Base-by-base conservation (phyloP, 2,888 invertebrate species). In the Nemoura dubitans region DNA sequence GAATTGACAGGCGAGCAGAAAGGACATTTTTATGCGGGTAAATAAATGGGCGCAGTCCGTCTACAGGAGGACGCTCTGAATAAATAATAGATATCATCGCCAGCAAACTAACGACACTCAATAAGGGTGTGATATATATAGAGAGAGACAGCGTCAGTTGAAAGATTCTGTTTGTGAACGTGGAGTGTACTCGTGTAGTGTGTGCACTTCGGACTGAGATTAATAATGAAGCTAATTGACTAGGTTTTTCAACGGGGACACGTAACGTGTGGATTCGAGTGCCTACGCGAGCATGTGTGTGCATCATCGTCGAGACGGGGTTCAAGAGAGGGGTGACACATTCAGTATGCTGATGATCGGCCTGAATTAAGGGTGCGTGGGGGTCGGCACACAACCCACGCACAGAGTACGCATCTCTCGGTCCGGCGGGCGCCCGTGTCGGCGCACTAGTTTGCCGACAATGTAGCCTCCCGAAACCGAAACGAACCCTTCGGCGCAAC, bases 281-380 rank as follows among this genome's bases (percentile, higher is more conserved):
- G 28, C 28, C 3, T 80, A 27, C 29, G 81, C 3, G 81, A 29
- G 30, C 6, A 0, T 16, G 28, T n/a, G n/a, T 2, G 81, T 14
- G 81, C 28, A 1, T 6, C 30, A 5, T 78, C 3, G 78, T 78
- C n/a, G 78, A 78, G 27, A 78, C 26, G 2, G 78, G 5, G 81
- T 30, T 30, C 28, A 28, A 81, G 59, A 16, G 59, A 81, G 30
- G 81, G 81, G 26, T 81, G 81, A 30, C 81, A 26, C n/a, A 5
- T 29, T 81, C 30, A 81, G 81, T 29, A 81, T 29, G 81, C 81
- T 81, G 81, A 78, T 81, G 81, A 29, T 81, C 81, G 81, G 3
- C 29, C 10, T 7, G 30, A 30, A 30, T 28, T 81, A 28, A 30
- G 81, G 29, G 81, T 81, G 81, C 81, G 5, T 78, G n/a, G 78